Evolutionary conservation across 2,888 invertebrate genomes (phyloP).

Genomic region (Clunio marinus): DNA sequence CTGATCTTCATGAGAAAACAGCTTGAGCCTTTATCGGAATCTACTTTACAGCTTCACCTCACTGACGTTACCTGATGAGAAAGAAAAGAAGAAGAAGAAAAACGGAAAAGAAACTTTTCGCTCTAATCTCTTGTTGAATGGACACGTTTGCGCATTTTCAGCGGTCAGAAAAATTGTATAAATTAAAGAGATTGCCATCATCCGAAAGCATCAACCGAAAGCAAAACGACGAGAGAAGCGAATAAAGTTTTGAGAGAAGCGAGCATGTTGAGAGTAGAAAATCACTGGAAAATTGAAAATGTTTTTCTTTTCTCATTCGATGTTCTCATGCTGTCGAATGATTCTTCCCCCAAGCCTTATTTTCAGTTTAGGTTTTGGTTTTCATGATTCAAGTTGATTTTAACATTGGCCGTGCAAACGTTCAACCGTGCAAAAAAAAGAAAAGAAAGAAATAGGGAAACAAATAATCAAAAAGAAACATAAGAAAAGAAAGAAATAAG

Average conservation of each 20-base stretch:
- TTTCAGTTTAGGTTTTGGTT: conserved; percentile 32
- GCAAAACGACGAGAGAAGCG: not conserved
- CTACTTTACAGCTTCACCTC: not conserved
- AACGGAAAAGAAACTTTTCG: no score
- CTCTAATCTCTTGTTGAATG: conserved; percentile 26
- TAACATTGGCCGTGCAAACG: not conserved
- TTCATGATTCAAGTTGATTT: conserved; percentile 22
- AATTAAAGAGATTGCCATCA: not conserved
- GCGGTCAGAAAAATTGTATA: conserved; percentile 10
- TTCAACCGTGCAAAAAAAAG: conserved; percentile 9
- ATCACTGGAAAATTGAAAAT: conserved; percentile 27
- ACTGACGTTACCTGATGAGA: not conserved
- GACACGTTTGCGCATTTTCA: conserved; percentile 29
- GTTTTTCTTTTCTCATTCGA: not conserved
- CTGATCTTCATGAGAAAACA: no score
- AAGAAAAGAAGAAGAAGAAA: no score
- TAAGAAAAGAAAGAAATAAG: not conserved
- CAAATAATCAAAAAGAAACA: not conserved
- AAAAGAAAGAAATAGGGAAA: not conserved
- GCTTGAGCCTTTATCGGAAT: conserved; percentile 5
- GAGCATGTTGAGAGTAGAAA: conserved; percentile 4
- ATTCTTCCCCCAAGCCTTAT: conserved; percentile 23
- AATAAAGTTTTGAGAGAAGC: not conserved
- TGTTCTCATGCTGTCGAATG: not conserved
- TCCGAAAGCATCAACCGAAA: no score